phyloP scores from a whole-genome alignment of 2,113 vertebrate genomes.

The Sisor rabdophorus region DNA sequence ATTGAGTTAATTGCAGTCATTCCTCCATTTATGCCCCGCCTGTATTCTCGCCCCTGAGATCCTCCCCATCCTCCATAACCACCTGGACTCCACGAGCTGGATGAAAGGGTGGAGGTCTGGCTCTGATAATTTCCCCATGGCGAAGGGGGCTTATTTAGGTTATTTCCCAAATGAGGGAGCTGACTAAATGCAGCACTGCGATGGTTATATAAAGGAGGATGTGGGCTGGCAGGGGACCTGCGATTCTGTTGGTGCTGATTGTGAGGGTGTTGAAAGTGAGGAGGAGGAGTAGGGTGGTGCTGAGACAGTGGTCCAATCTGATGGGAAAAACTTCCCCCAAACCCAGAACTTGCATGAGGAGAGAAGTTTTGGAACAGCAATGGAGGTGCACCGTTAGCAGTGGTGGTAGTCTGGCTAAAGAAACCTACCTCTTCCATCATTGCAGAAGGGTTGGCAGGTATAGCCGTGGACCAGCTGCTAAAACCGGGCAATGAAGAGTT shows the following conservation, averaged over 20 bases:
- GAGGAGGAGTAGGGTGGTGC: constrained; percentile 90
- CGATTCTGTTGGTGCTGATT: constrained; percentile 79
- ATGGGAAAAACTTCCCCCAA: constrained; percentile 93
- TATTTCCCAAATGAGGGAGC: constrained; percentile 89
- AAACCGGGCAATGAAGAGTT: constrained; percentile 91
- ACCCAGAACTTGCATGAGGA: constrained; percentile 91
- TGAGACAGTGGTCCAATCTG: constrained; percentile 95
- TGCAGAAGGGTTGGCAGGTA: constrained; percentile 89
- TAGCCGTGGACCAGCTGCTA: constrained; percentile 96
- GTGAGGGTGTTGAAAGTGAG: constrained; percentile 94
- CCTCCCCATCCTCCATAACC: constrained; percentile 93
- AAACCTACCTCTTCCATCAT: constrained; percentile 96
- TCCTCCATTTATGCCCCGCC: constrained; percentile 88
- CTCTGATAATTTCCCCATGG: constrained; percentile 99
- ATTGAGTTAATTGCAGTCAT: constrained; percentile 93
- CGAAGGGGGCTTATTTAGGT: constrained; percentile 92
- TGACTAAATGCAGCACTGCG: constrained; percentile 95
- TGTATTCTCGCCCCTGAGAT: constrained; percentile 92
- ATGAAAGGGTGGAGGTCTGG: constrained; percentile 87
- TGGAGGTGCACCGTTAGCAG: constrained; percentile 83
- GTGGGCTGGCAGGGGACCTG: constrained; percentile 84
- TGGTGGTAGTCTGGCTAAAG: constrained; percentile 89
- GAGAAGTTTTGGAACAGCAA: constrained; percentile 98
- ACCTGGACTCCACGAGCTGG: constrained; percentile 92
- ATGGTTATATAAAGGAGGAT: constrained; percentile 90